These are phyloP conservation scores for Probosciger aterrimus DNA, from an alignment of 2,113 vertebrate genomes.

Conservation along the genomic window DNA sequence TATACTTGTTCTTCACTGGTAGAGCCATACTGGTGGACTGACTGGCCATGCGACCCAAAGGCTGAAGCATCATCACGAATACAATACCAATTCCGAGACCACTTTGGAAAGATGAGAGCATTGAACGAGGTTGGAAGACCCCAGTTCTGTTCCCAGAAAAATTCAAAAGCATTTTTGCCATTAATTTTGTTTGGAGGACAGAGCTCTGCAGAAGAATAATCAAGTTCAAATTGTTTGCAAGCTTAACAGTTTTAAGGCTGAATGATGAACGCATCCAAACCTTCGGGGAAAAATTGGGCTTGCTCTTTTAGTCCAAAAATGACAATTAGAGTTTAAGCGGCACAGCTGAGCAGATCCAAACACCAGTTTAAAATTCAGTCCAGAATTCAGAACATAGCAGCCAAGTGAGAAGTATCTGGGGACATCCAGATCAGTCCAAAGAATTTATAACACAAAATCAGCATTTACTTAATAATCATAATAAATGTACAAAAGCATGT, in stretches of 20 bases:
- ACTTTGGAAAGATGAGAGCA: not conserved
- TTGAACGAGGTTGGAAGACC: not conserved
- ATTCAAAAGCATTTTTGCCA: not conserved
- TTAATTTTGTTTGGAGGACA: conserved; percentile 30
- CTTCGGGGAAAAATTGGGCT: conserved; percentile 54
- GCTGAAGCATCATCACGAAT: not conserved
- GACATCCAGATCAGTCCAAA: conserved; percentile 50
- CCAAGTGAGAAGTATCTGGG: conserved; percentile 53
- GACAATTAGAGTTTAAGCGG: conserved; percentile 64
- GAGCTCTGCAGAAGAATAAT: conserved; percentile 31
- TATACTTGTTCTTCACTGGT: not conserved
- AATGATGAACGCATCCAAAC: conserved; percentile 59
- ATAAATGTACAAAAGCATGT: conserved; percentile 33
- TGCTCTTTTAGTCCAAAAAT: conserved; percentile 60
- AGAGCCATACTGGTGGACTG: not conserved
- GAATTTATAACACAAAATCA: conserved; percentile 48
- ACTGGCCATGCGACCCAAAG: fast-evolving
- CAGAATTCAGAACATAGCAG: conserved; percentile 56
- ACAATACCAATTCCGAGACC: not conserved
- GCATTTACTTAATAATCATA: conserved; percentile 34
- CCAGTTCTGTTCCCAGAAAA: conserved; percentile 1
- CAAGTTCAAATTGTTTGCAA: conserved; percentile 60
- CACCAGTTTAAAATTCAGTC: conserved; percentile 49
- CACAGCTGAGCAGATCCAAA: conserved; percentile 58
- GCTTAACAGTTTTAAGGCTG: conserved; percentile 50